Evolutionary conservation across 2,113 vertebrate species (phyloP), one percentile per base, ranked within the genome.

Genomic region (Corapipo altera): DNA sequence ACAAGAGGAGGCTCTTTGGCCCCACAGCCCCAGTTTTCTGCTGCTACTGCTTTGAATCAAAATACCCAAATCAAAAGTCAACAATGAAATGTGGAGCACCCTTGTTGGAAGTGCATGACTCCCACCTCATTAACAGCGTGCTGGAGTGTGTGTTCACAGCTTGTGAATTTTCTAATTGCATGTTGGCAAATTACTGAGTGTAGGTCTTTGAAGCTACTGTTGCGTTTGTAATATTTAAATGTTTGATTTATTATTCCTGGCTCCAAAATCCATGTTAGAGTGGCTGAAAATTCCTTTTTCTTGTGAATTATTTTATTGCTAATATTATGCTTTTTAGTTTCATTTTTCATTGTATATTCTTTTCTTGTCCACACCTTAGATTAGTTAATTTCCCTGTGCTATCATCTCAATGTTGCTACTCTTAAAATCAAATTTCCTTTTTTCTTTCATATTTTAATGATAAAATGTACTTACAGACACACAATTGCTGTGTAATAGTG

Each of bases 351-450:
- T 12, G 15, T 62, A 54, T 23, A 39, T 76, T 95, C 27, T 84
- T 66, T 73, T 94, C n/a, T 24, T 74, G 30, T 41, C 58, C 39
- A 37, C 37, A 67, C 30, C 28, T 87, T 37, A 43, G 35, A 24
- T 67, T 82, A 89, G 76, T 95, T 84, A 59, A 93, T 74, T 79
- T 91, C 59, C 35, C 41, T 43, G 13, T 52, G 37, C 65, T 92
- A 85, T 33, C 55, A 89, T 73, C 58, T 90, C 70, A 75, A 7
- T 83, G 41, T 54, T 59, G 39, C 58, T 78, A 35, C 65, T 69
- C 59, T 69, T 55, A 83, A 87, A 94, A 95, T 86, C 75, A 95
- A 89, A 92, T 95, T 95, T 90, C 58, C 57, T 90, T 90, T 95
- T 69, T 70, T 51, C 41, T 55, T 91, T 90, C 37, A 16, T 55